Conservation (phyloP, 2,113 vertebrate genomes). For the Noturus placidus region DNA sequence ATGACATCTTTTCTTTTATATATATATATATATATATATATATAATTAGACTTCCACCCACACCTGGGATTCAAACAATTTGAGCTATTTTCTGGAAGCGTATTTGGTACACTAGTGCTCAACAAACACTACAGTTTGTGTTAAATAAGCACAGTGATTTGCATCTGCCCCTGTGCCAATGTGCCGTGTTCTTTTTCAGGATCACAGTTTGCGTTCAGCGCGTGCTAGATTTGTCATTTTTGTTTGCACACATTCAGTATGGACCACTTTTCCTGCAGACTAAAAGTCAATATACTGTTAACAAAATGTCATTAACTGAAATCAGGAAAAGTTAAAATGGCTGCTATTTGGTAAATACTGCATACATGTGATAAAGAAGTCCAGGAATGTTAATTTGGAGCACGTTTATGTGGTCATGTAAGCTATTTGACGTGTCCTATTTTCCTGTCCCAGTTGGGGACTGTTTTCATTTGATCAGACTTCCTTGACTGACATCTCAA, state of each 20-base stretch:
- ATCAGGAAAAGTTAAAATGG: neutral
- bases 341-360: neutral
- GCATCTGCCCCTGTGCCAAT: conserved; percentile 47
- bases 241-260: conserved; percentile 40
- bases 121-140: conserved; percentile 52
- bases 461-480: conserved; percentile 13
- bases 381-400: neutral
- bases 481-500: conserved; percentile 30
- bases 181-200: conserved; percentile 35
- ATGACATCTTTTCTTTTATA: conserved; percentile 32
- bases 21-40: too few relatives aligned
- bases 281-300: conserved; percentile 10
- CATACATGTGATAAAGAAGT: neutral
- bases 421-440: conserved; percentile 33
- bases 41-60: conserved; percentile 53
- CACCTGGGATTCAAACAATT: conserved; percentile 65
- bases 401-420: neutral
- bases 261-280: conserved; percentile 11
- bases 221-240: conserved; percentile 39
- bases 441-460: conserved; percentile 20
- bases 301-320: neutral
- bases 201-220: conserved; percentile 25
- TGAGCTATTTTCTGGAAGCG: conserved; percentile 57
- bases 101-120: conserved; percentile 42
- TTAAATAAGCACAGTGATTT: conserved; percentile 59